These are phyloP conservation scores for Melipona beecheii DNA, from an alignment of 2,888 invertebrate species.

Conservation along the genomic window DNA sequence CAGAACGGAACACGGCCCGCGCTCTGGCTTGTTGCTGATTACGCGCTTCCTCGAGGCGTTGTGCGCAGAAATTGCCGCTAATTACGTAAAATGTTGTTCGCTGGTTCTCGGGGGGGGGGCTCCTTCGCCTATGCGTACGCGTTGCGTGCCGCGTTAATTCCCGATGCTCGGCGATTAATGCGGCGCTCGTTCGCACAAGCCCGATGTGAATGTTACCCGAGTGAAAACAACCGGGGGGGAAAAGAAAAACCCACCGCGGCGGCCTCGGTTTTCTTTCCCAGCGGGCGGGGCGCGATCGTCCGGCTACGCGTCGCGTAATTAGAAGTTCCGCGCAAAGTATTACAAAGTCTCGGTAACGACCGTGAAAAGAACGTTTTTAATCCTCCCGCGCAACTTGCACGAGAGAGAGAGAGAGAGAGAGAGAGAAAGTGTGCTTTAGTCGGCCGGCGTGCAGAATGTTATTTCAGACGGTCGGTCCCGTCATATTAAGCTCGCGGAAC, in stretches of 20 bases:
- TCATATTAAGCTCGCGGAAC: constrained; percentile 64
- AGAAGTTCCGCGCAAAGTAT: constrained; percentile 28
- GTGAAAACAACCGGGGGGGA: neutral
- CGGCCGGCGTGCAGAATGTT: constrained; percentile 38
- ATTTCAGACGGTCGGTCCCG: constrained; percentile 54
- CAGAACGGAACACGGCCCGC: constrained; percentile 12
- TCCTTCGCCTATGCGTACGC: too few species aligned
- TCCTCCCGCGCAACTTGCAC: neutral
- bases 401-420: neutral
- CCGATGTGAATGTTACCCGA: neutral
- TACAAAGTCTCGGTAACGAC: constrained; percentile 34
- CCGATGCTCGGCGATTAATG: constrained; percentile 26
- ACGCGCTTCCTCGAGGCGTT: constrained; percentile 26
- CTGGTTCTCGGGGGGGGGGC: neutral
- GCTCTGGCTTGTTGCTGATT: constrained; percentile 52
- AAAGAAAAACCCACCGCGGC: neutral
- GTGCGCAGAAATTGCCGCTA: constrained; percentile 39
- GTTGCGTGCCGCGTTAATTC: constrained; percentile 3
- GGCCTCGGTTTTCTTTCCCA: neutral
- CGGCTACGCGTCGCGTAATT: constrained; percentile 28
- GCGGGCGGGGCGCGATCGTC: too few species aligned
- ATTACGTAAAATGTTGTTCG: constrained; percentile 29
- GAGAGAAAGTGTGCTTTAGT: neutral
- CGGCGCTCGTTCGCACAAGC: neutral
- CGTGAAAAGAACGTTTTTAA: constrained; percentile 42